Conservation (phyloP, 2,888 invertebrate genomes). For the Trachelus iudaicus region DNA sequence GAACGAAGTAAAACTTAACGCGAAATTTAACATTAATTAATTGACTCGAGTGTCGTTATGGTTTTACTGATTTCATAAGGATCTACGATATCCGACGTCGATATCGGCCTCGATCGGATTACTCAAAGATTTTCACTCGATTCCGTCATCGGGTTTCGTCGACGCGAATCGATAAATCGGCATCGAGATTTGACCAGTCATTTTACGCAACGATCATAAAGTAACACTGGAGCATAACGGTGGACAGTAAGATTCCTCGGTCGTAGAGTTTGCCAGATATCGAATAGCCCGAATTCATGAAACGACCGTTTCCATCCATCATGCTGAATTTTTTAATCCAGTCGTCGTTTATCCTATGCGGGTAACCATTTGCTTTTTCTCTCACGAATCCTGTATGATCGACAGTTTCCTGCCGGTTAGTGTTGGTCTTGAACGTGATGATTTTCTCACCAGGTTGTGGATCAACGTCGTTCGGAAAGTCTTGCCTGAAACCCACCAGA, state of each 20-base stretch:
- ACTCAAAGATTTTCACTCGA: neutral
- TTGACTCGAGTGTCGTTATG: too few relatives aligned
- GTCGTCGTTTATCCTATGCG: slow-evolving; percentile 9
- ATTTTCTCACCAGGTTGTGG: slow-evolving; percentile 11
- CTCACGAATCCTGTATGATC: slow-evolving; percentile 13
- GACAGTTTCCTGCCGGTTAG: slow-evolving; percentile 12
- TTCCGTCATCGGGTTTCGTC: neutral
- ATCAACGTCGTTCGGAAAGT: neutral
- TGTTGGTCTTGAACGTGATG: slow-evolving; percentile 16
- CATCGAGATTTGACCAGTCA: neutral
- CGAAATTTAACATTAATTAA: slow-evolving; percentile 1
- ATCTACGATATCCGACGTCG: too few relatives aligned
- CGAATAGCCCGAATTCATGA: neutral
- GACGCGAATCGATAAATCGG: slow-evolving; percentile 1
- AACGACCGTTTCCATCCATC: slow-evolving; percentile 10
- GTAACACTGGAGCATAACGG: neutral
- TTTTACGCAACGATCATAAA: slow-evolving; percentile 1
- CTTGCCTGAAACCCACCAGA: neutral
- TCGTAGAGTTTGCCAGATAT: neutral
- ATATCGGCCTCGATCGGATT: neutral
- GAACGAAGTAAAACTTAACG: slow-evolving; percentile 15
- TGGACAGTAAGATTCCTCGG: neutral
- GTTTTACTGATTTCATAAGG: too few relatives aligned
- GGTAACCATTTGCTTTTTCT: slow-evolving; percentile 16
- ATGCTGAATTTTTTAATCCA: slow-evolving; percentile 14